A percentile compares a stretch with the other conserved stretches of the same genome.
Evolutionary conservation across 2,113 vertebrate genomes (phyloP).

Genomic region (Rostratula benghalensis): DNA sequence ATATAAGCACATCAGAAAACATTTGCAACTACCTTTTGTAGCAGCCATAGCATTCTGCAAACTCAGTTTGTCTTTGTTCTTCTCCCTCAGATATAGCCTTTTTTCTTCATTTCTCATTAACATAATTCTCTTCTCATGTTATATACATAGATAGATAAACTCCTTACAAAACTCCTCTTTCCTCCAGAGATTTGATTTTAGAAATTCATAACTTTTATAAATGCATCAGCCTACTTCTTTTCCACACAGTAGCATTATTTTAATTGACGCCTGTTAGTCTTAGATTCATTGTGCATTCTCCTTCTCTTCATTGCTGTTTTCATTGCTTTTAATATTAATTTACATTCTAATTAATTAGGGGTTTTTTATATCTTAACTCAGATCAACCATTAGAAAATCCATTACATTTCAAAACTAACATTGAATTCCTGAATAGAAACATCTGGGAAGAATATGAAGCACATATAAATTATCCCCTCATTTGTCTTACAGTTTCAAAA

Average conservation of each 20-base stretch:
- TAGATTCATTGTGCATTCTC: neutral
- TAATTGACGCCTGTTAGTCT: neutral
- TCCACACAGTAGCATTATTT: neutral
- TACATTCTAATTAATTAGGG: conserved; percentile 29
- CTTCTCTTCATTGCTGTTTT: neutral
- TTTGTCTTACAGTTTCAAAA: neutral
- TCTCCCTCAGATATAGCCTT: neutral
- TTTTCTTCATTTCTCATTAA: neutral
- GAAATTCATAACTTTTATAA: neutral
- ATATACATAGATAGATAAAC: neutral
- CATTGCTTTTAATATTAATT: neutral
- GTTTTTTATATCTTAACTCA: neutral
- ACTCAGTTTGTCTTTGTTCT: neutral
- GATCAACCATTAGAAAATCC: conserved; percentile 4
- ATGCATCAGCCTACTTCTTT: neutral
- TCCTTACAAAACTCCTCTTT: neutral
- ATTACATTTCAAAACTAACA: neutral
- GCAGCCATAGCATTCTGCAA: neutral
- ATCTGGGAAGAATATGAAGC: neutral
- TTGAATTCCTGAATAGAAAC: neutral
- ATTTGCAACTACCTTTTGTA: neutral
- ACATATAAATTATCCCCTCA: neutral
- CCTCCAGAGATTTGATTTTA: neutral
- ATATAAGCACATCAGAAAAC: neutral
- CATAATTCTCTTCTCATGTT: neutral